Evolutionary conservation across 1,140 invertebrate species (phyloP), one percentile per base, ranked within the genome.

Genomic region (Neocloeon triangulifer): DNA sequence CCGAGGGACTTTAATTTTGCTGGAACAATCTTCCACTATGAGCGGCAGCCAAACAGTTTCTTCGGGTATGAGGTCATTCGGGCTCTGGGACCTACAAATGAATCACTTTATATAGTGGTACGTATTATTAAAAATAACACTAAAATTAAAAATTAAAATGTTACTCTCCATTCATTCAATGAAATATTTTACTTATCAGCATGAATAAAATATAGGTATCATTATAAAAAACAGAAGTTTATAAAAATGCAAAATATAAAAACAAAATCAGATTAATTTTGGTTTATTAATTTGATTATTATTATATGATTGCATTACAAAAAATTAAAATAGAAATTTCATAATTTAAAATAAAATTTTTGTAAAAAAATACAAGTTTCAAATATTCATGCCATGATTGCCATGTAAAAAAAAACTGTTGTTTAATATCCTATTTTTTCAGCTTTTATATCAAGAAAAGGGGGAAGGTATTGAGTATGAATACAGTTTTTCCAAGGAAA

Each of bases 401-500:
- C 12, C 9, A 23, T 19, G 16, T 23, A 21, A 37, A 20, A 33
- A 25, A 25, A 30, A 33, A 34, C 32, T n/a, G 40, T 26, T 13
- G 3, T 6, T 17, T 9, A 12, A 28, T 28, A 22, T 25, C 36
- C n/a, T 35, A 28, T 28, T 40, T 36, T 57, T 59, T 35, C 48
- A 84, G 81, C 51, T 92, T 31, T 51, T 92, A 19, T 75, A 76
- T 40, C 81, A 89, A 73, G 78, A 80, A 45, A 55, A 55, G 16
- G 86, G 86, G 41, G 70, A 78, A 1, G 85, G 84, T 0, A 67
- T 95, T 4, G 55, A 74, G 34, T 94, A 91, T 50, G 79, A 92
- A 47, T 96, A 92, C 56, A 91, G 81, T 38, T 61, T 92, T 13
- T 81, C 82, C 0, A 69, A 69, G 25, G 66, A 64, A 15, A 54